Evolutionary conservation across 2,113 vertebrate species (phyloP), one percentile per base, ranked within the genome.

Genomic region (Malurus cyaneus): DNA sequence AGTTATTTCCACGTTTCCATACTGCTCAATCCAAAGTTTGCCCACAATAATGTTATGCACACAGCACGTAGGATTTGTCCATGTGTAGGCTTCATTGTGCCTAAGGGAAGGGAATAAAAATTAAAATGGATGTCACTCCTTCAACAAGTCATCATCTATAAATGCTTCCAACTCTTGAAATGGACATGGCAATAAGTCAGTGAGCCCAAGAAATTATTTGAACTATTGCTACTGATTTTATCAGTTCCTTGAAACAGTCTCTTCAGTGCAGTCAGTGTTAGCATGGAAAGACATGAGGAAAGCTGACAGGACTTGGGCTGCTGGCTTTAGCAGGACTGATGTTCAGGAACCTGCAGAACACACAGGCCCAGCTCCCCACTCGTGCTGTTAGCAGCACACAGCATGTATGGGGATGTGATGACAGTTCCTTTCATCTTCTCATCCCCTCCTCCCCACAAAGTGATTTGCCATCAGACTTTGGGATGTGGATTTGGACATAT

Each of bases 21-120:
- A 99, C 93, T 99, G 99, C 95, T 99, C 99, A 8, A 99, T 99
- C 99, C 99, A 99, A 84, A 99, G 99, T 93, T 99, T 99, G 19
- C 99, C 99, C 59, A 99, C 99, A 6, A 99, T 99, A 80, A 99
- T 99, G 87, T 99, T 99, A 95, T 99, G 99, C 66, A 99, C 99
- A 61, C 99, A 99, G 94, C 99, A 99, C 0, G 98, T 99, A 78
- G 99, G 99, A 85, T 99, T 99, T 92, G 99, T 99, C 99, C 99
- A 99, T 0, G 99, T 99, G 93, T 99, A 99, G 12, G 99, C 98
- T 97, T 99, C 99, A 9, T 98, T 98, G 95, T 99, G 98, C 78
- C 99, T 99, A 90, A 18, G 86, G 74, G 93, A 88, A 49, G 44
- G 46, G 36, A 84, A 56, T 8, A 34, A 61, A 76, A 78, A 72